Conservation (phyloP, 2,797 vertebrate genomes). For the Hephaestus fuliginosus region DNA sequence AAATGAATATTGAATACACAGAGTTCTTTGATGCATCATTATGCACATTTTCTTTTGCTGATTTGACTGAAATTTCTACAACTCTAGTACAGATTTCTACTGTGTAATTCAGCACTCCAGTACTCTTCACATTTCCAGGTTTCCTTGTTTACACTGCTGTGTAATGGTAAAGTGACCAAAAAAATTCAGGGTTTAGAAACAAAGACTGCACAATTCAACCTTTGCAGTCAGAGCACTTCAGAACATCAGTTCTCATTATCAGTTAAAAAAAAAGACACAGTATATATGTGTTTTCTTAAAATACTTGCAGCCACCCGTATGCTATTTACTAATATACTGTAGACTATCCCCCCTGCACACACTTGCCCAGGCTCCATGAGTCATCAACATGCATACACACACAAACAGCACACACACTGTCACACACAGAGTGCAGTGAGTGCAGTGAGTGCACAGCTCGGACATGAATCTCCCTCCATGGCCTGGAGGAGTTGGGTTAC, state of each 20-base stretch:
- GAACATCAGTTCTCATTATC: slow-evolving; percentile 10
- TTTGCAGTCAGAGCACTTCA: not conserved
- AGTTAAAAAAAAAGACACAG: not conserved
- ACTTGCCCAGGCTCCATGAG: slow-evolving; percentile 58
- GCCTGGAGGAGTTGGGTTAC: slow-evolving; percentile 80
- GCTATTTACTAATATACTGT: slow-evolving; percentile 34
- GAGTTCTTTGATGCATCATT: slow-evolving; percentile 1
- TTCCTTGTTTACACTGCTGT: not conserved
- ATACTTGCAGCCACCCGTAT: slow-evolving; percentile 30
- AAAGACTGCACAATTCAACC: slow-evolving; percentile 1
- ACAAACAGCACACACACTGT: slow-evolving; percentile 50
- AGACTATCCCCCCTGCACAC: slow-evolving; percentile 53
- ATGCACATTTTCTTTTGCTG: not conserved
- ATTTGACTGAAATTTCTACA: slow-evolving; percentile 15
- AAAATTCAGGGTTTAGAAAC: slow-evolving; percentile 3
- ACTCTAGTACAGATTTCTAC: not conserved
- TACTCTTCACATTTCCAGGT: slow-evolving; percentile 16
- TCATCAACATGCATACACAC: slow-evolving; percentile 66
- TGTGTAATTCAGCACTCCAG: not conserved
- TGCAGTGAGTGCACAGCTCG: slow-evolving; percentile 74
- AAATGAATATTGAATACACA: not conserved
- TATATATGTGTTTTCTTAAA: not conserved
- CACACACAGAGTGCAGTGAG: slow-evolving; percentile 67
- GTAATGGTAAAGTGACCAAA: not conserved
- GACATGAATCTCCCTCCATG: slow-evolving; percentile 77